Evolutionary conservation across 2,113 vertebrate species (phyloP).

Genomic region (Diphyllodes magnificus): DNA sequence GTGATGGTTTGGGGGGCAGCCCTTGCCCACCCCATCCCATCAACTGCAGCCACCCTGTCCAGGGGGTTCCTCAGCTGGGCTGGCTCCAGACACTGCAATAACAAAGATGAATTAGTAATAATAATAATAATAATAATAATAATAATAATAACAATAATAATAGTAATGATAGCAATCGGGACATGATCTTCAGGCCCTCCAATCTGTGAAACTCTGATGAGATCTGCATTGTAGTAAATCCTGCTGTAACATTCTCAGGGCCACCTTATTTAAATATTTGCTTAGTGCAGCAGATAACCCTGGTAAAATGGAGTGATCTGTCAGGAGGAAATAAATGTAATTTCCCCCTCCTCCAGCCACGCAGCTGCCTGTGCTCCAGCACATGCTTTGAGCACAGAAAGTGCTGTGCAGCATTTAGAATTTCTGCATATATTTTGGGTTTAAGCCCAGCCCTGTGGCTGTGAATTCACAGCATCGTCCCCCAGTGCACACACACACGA

Average conservation of each 20-base stretch:
- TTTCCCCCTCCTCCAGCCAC: neutral
- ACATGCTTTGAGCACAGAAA: neutral
- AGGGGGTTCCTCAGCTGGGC: neutral
- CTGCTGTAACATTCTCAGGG: neutral
- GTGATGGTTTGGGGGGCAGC: neutral
- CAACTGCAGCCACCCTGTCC: neutral
- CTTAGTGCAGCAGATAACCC: constrained; percentile 41
- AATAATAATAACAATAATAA: neutral
- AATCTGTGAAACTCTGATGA: neutral
- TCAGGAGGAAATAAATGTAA: constrained; percentile 37
- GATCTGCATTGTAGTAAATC: constrained; percentile 12
- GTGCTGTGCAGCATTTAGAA: neutral
- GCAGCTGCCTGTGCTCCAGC: neutral
- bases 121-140: neutral
- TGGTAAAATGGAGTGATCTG: constrained; percentile 2
- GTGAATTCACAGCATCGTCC: neutral
- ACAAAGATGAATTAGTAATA: neutral
- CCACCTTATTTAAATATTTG: constrained; percentile 58
- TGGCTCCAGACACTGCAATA: neutral
- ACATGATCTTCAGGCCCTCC: neutral
- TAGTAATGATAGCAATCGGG: neutral
- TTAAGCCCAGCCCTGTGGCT: neutral
- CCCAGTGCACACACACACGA: neutral
- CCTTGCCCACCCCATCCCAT: neutral
- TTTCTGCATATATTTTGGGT: neutral